These are phyloP conservation scores for Corella eumyota DNA, from an alignment of 23 tunicate genomes.

Conservation along the genomic window DNA sequence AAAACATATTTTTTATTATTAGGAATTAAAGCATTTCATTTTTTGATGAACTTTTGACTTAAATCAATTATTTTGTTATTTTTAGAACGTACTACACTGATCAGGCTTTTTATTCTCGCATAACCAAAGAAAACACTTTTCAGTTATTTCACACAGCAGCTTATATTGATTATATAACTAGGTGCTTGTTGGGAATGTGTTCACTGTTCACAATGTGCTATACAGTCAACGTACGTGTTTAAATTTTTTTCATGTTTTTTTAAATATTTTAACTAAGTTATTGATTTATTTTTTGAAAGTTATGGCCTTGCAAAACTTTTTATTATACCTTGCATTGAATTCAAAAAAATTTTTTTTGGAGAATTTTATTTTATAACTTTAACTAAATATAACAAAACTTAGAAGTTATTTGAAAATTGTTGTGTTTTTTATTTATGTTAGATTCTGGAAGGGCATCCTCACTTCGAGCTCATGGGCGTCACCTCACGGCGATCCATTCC, in stretches of 20 bases:
- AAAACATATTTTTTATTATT: too few relatives aligned
- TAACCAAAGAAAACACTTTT: background rate
- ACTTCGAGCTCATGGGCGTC: constrained; percentile 25
- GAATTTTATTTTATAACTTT: too few relatives aligned
- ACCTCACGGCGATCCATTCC: constrained; percentile 18
- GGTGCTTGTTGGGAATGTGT: constrained; percentile 12
- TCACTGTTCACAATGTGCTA: constrained; percentile 46
- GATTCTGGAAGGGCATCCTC: constrained; percentile 60
- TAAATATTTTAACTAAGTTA: too few relatives aligned
- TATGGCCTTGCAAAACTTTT: too few relatives aligned
- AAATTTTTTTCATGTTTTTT: background rate
- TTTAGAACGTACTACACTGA: constrained; percentile 7
- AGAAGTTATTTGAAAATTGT: too few relatives aligned
- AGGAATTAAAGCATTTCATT: too few relatives aligned
- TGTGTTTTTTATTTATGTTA: background rate
- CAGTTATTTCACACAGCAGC: constrained; percentile 33
- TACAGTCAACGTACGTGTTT: constrained; percentile 27
- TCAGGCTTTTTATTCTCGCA: constrained; percentile 19
- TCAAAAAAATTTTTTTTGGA: too few relatives aligned
- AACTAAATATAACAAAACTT: too few relatives aligned
- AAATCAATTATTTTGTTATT: too few relatives aligned
- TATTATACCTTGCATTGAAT: background rate
- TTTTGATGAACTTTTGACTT: too few relatives aligned
- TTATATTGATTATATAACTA: constrained; percentile 16
- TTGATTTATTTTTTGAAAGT: too few relatives aligned